Evolutionary conservation across 2,888 invertebrate genomes (phyloP).

Genomic region (Epirrhoe tristata): DNA sequence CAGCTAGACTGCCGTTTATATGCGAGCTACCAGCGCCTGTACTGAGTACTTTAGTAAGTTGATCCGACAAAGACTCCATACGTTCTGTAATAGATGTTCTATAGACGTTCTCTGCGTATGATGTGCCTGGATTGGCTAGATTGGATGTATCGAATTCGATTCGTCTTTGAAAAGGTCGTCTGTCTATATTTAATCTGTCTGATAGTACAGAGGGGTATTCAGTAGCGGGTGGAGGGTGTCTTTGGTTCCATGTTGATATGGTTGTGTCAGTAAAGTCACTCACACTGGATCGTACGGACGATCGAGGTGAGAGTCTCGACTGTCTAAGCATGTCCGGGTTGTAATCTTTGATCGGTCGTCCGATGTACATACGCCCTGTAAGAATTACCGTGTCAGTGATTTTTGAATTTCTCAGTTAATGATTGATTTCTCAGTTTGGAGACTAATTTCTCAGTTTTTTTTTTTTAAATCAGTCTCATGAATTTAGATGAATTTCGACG

Average conservation of each 20-base stretch:
- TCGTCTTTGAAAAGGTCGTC: slow-evolving; percentile 72
- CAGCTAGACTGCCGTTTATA: slow-evolving; percentile 79
- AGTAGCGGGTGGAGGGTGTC: slow-evolving; percentile 61
- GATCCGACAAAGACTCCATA: slow-evolving; percentile 76
- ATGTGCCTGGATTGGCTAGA: slow-evolving; percentile 65
- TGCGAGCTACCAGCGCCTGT: slow-evolving; percentile 79
- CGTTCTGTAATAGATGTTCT: slow-evolving; percentile 66
- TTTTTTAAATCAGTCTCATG: too few species aligned
- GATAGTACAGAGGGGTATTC: slow-evolving; percentile 80
- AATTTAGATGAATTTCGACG: too few species aligned
- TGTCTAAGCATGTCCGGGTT: slow-evolving; percentile 74
- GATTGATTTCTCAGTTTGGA: slow-evolving; percentile 8
- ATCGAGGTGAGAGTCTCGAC: slow-evolving; percentile 74
- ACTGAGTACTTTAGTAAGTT: slow-evolving; percentile 76
- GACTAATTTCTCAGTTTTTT: slow-evolving; percentile 12
- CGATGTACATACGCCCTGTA: slow-evolving; percentile 76
- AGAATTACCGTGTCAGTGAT: slow-evolving; percentile 42
- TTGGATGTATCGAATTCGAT: slow-evolving; percentile 78
- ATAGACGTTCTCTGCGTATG: slow-evolving; percentile 70
- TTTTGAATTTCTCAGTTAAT: not conserved
- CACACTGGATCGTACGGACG: slow-evolving; percentile 77
- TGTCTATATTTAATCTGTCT: slow-evolving; percentile 71
- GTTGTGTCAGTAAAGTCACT: slow-evolving; percentile 83
- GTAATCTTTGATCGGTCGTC: slow-evolving; percentile 79
- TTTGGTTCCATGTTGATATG: slow-evolving; percentile 80